Conservation (phyloP, 2,888 invertebrate genomes). For the Hemistola chrysoprasaria region DNA sequence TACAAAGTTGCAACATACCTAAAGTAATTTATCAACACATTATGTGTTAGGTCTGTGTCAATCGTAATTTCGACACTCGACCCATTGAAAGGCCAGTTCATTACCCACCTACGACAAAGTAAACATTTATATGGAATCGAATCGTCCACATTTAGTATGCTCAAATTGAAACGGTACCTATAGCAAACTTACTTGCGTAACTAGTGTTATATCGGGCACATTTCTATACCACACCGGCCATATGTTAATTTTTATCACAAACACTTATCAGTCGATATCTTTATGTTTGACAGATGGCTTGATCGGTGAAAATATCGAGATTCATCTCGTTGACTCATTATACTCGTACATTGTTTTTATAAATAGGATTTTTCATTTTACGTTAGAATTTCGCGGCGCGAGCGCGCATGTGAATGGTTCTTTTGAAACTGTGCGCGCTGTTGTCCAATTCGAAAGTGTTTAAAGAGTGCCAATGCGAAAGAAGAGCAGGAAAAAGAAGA, state of each 20-base stretch:
- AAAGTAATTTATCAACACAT: not conserved
- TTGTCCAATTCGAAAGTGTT: slow-evolving; percentile 68
- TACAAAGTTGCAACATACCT: too few species aligned
- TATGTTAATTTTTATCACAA: slow-evolving; percentile 75
- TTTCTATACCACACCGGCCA: slow-evolving; percentile 39
- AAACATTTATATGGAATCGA: slow-evolving; percentile 35
- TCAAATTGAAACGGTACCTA: slow-evolving; percentile 46
- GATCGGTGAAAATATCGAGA: slow-evolving; percentile 42
- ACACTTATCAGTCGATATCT: slow-evolving; percentile 71
- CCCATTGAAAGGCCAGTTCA: slow-evolving; percentile 23
- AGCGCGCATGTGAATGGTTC: slow-evolving; percentile 53
- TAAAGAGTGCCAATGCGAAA: slow-evolving; percentile 77
- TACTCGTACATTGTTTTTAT: slow-evolving; percentile 42
- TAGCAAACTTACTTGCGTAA: slow-evolving; percentile 53
- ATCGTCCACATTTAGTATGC: slow-evolving; percentile 32
- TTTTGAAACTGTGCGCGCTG: slow-evolving; percentile 66
- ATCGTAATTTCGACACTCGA: slow-evolving; percentile 21
- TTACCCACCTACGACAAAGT: slow-evolving; percentile 39
- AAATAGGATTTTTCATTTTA: slow-evolving; percentile 30
- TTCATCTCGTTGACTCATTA: slow-evolving; percentile 42
- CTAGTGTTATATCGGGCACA: slow-evolving; percentile 38
- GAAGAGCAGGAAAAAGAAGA: slow-evolving; percentile 77
- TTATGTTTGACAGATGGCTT: slow-evolving; percentile 57
- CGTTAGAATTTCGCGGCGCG: slow-evolving; percentile 19
- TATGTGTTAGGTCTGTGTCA: slow-evolving; percentile 4